A percentile compares a stretch with the other conserved stretches of the same genome.
These are phyloP conservation scores for Pyralis farinalis DNA, from an alignment of 2,888 invertebrate genomes.

Conservation along the genomic window DNA sequence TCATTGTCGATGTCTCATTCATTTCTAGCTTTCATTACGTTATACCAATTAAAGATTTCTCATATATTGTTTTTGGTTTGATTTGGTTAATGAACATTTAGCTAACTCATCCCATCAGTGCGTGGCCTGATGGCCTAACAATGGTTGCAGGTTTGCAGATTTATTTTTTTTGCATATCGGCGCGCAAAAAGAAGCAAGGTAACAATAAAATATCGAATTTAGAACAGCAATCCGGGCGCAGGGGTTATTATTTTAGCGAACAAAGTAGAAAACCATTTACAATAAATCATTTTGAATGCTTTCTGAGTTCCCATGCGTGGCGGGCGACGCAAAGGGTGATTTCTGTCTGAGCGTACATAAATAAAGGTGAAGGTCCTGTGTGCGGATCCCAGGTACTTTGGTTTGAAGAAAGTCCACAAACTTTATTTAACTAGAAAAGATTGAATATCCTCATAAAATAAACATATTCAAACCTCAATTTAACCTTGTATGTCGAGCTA, in stretches of 20 bases:
- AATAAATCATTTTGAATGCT: conserved; percentile 81
- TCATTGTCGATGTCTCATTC: conserved; percentile 68
- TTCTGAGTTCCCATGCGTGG: conserved; percentile 76
- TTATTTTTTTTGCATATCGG: conserved; percentile 53
- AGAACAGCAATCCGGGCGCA: conserved; percentile 66
- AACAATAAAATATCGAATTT: conserved; percentile 74
- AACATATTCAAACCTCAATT: too few relatives aligned
- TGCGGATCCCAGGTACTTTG: conserved; percentile 71
- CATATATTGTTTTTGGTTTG: conserved; percentile 24
- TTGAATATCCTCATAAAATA: too few relatives aligned
- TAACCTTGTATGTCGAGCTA: too few relatives aligned
- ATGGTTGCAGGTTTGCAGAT: conserved; percentile 51
- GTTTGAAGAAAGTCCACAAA: conserved; percentile 35
- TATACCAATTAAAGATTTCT: conserved; percentile 31
- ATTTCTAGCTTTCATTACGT: conserved; percentile 32
- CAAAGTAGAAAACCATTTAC: conserved; percentile 81
- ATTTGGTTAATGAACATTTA: conserved; percentile 43
- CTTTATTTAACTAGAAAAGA: conserved; percentile 28
- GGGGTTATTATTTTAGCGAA: conserved; percentile 79
- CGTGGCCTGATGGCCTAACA: conserved; percentile 44
- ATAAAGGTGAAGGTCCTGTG: conserved; percentile 75
- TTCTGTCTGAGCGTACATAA: conserved; percentile 78
- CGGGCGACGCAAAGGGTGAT: conserved; percentile 79
- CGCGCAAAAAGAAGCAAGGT: conserved; percentile 52
- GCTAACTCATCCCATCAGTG: conserved; percentile 42